Evolutionary conservation across 2,113 vertebrate species (phyloP).

Genomic region (Kobus ellipsiprymnus): DNA sequence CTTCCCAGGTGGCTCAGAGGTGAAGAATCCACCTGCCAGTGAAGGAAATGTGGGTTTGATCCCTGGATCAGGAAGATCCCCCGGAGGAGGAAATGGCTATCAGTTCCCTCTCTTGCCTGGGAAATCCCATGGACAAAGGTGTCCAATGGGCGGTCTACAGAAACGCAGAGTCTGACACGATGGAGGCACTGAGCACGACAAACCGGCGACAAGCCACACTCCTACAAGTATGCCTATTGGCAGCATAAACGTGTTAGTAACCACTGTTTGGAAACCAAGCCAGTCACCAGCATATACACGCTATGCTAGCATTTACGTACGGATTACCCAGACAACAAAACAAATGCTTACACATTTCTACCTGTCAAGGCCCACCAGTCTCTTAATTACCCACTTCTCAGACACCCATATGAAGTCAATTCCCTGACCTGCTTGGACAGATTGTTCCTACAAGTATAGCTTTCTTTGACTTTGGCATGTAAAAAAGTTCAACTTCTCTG

Average conservation of each 20-base stretch:
- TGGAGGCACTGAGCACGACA: neutral
- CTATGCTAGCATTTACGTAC: fast-evolving
- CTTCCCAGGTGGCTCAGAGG: neutral
- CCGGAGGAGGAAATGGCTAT: neutral
- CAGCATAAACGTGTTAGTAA: neutral
- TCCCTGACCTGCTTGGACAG: too few species aligned
- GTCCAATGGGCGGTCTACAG: neutral
- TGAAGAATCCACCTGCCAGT: neutral
- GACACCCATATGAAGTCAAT: neutral
- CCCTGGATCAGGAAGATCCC: neutral
- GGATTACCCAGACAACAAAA: fast-evolving
- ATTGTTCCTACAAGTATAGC: too few species aligned
- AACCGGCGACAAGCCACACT: fast-evolving
- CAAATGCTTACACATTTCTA: fast-evolving
- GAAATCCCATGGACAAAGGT: neutral
- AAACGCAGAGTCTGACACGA: neutral
- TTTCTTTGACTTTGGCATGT: neutral
- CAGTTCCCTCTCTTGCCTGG: neutral
- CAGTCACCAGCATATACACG: fast-evolving
- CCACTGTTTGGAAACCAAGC: neutral
- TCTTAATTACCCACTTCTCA: neutral
- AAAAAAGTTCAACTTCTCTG: neutral
- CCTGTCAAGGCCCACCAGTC: neutral
- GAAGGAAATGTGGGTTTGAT: neutral
- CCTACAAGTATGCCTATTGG: fast-evolving